Base-by-base conservation (phyloP, 2,797 vertebrate genomes). In the Rhabdophis nuchalis region DNA sequence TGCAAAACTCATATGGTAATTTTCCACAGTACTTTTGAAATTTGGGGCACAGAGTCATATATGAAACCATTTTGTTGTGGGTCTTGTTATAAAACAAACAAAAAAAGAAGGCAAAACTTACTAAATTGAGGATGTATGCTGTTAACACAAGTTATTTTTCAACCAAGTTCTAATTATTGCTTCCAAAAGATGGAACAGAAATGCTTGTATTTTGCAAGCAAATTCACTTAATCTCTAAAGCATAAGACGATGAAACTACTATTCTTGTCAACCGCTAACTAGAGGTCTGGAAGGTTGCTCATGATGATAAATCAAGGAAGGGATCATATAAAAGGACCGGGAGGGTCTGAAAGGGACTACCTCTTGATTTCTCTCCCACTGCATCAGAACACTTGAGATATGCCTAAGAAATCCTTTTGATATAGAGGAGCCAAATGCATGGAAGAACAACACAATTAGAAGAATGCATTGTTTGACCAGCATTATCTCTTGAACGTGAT, bases 401-500 rank as follows among this genome's bases (percentile, higher is more conserved):
- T 32, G 29, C 41, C 41, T 52, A 92, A 52, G 36, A 57, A 53
- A 90, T 29, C 20, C 36, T 4, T 77, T 27, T 72, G 27, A 23
- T 41, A 27, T 52, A 92, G 36, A 72, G 16, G 25, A 41, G 25
- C 25, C 64, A 88, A 54, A 46, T 88, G 32, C 50, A n/a, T 64
- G 58, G 58, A 64, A 61, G 16, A 89, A 56, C 46, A 91, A 89
- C 18, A 77, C 25, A 58, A 11, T 46, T 93, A 94, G 1, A 82
- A 95, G 92, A 95, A 93, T 94, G 94, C 18, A 89, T 91, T 95
- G 94, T 92, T 95, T 77, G 95, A 95, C 95, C 95, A 96, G 94
- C 95, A 97, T 93, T 94, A 96, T 95, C 93, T 97, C 93, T 96
- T 96, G 95, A 96, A 93, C 90, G 94, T 96, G 96, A 94, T 91